Evolutionary conservation across 1,140 invertebrate species (phyloP).

Genomic region (Anagrus nilaparvatae): DNA sequence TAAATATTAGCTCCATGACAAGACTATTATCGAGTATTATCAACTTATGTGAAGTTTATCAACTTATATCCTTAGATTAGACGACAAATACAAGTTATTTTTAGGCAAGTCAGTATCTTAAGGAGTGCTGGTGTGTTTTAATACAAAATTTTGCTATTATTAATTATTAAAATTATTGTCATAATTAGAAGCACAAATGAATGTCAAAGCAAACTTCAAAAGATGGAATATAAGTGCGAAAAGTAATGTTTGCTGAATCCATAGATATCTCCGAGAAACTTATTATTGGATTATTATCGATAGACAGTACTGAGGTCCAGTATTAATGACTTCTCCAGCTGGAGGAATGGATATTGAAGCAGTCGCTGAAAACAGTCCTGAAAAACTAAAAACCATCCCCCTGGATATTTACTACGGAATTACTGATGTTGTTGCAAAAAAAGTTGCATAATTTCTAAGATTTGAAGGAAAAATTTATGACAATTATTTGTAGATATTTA

Average conservation of each 20-base stretch:
- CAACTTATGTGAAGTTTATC: slow-evolving; percentile 98
- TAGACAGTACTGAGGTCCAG: slow-evolving; percentile 75
- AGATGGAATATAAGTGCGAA: slow-evolving; percentile 85
- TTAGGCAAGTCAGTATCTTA: slow-evolving; percentile 87
- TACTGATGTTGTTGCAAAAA: slow-evolving; percentile 61
- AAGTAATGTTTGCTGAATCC: slow-evolving; percentile 99
- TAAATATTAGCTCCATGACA: slow-evolving; percentile 56
- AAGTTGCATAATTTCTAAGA: slow-evolving; percentile 79
- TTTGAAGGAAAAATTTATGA: slow-evolving; percentile 84
- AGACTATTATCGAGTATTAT: slow-evolving; percentile 89
- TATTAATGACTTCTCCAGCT: slow-evolving; percentile 85
- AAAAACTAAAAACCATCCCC: slow-evolving; percentile 79
- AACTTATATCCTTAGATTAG: slow-evolving; percentile 99
- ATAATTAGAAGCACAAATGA: slow-evolving; percentile 64
- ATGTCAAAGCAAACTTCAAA: slow-evolving; percentile 95
- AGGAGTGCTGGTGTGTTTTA: slow-evolving; percentile 77
- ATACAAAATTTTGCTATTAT: slow-evolving; percentile 92
- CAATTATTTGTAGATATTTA: slow-evolving; percentile 89
- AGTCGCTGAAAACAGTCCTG: slow-evolving; percentile 90
- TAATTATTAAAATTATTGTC: slow-evolving; percentile 50
- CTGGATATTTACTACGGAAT: slow-evolving; percentile 73
- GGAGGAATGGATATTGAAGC: slow-evolving; percentile 97
- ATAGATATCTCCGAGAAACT: slow-evolving; percentile 91
- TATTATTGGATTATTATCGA: slow-evolving; percentile 97
- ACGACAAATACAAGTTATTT: slow-evolving; percentile 90